Conservation (phyloP, 2,888 invertebrate genomes). For the Melipona bicolor region DNA sequence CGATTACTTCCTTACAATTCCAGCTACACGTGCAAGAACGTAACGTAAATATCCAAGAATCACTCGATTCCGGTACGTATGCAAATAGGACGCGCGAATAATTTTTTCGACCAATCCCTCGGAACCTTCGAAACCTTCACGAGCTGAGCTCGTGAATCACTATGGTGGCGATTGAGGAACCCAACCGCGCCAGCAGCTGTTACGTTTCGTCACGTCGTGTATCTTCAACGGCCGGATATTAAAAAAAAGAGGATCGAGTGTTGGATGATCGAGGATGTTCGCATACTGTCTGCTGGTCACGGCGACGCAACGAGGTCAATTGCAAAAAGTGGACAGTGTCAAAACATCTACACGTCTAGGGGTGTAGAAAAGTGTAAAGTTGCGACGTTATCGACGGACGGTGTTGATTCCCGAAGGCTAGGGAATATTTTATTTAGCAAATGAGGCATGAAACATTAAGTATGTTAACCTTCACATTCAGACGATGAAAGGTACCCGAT, state of each 20-base stretch:
- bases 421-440: not conserved
- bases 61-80: not conserved
- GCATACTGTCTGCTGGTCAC: not conserved
- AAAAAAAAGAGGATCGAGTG: not conserved
- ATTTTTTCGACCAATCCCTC: not conserved
- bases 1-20: slow-evolving; percentile 15
- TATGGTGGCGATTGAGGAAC: not conserved
- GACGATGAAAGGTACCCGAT: not conserved
- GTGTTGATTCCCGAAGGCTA: not conserved
- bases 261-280: slow-evolving; percentile 13
- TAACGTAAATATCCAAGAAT: not conserved
- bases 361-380: not conserved
- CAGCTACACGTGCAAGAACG: not conserved
- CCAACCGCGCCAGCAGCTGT: not conserved
- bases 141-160: not conserved
- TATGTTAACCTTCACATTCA: not conserved
- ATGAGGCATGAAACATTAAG: not conserved
- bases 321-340: not conserved
- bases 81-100: not conserved
- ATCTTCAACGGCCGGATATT: slow-evolving; percentile 6
- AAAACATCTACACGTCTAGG: not conserved
- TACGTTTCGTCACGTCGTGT: not conserved
- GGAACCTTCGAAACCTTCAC: not conserved
- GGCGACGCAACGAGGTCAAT: no score
- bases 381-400: not conserved